Conservation (phyloP, 2,113 vertebrate genomes). For the Elephas maximus region DNA sequence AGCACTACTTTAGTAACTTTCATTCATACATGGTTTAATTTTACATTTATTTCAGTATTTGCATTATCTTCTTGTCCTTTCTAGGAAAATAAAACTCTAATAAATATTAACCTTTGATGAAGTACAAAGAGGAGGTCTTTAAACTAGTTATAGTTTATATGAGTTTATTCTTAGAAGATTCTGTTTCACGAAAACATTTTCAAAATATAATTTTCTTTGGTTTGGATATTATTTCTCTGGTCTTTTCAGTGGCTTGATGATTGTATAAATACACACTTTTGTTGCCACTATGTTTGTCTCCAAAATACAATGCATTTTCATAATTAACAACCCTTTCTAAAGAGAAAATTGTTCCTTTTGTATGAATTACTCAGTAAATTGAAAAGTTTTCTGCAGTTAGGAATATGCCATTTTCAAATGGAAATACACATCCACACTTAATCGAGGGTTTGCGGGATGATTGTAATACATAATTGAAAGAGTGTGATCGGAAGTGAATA, state of each 20-base stretch:
- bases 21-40: neutral
- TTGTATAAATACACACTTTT: neutral
- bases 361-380: neutral
- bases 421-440: neutral
- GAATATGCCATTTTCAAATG: neutral
- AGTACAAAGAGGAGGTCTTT: neutral
- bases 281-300: neutral
- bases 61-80: neutral
- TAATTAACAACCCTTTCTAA: neutral
- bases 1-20: neutral
- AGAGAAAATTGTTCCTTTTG: neutral
- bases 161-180: neutral
- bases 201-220: constrained; percentile 34
- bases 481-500: neutral
- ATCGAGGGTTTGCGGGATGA: neutral
- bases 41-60: neutral
- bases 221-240: neutral
- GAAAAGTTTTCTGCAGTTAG: neutral
- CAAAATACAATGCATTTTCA: neutral
- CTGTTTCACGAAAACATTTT: neutral
- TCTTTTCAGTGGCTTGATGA: neutral
- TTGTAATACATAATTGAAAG: neutral
- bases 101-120: neutral
- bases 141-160: neutral
- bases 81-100: neutral